Evolutionary conservation across 2,888 invertebrate genomes (phyloP), one percentile per base, ranked within the genome.

Genomic region (Geophilus truncorum): DNA sequence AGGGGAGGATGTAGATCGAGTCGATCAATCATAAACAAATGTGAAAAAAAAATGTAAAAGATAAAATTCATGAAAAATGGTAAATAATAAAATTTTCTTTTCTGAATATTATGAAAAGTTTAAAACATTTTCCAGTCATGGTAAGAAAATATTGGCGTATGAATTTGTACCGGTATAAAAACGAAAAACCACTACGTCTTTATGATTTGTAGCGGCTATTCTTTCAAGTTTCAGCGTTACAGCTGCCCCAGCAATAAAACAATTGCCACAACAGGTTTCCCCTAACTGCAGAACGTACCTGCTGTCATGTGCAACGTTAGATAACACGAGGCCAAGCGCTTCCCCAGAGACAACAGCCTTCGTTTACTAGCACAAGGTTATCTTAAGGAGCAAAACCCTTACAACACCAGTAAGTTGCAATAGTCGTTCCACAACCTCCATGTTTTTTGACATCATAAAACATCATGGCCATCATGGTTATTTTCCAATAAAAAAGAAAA

Each of bases 231-330:
- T 80, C 75, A 76, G 80, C 80, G 21, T 70, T 80, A 75, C 80
- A 30, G 80, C 80, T 80, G 80, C 80, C 80, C 80, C 40, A 51
- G 80, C 80, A 80, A 76, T 80, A 80, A 80, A 80, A 80, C 80
- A 80, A 80, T 80, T 80, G 80, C 80, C 76, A 80, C 80, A 80
- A 80, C 80, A 80, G 80, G 80, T 80, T 80, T 40, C 80, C 28
- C 36, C 32, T 75, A 30, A 21, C 25, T 30, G 70, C 32, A 23
- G 76, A 76, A 34, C 25, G 75, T 40, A 62, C 79, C 79, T 79
- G 79, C 79, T 79, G 79, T 79, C 79, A 79, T 30, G 62, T 51
- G 62, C 79, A 62, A 36, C 79, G 79, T 51, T 79, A 79, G 79
- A 79, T 79, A 79, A 79, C 79, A 40, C 21, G 36, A 77, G 77